Evolutionary conservation across 2,888 invertebrate genomes (phyloP).

Genomic region (Netelia melanura): DNA sequence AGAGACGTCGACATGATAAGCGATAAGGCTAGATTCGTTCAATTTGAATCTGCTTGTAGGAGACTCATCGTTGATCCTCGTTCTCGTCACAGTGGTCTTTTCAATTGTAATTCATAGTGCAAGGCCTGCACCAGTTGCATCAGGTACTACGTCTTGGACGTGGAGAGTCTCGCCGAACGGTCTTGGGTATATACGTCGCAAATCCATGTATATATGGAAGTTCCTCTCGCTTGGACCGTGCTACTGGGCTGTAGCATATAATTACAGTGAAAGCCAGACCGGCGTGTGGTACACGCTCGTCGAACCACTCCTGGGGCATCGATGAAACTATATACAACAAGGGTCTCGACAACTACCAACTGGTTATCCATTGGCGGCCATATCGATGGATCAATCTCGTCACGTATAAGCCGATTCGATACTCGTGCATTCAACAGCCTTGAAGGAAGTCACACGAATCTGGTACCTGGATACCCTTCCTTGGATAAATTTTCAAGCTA

Average conservation of each 20-base stretch:
- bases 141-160: slow-evolving; percentile 70
- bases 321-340: slow-evolving; percentile 25
- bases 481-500: slow-evolving; percentile 11
- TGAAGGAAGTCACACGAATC: slow-evolving; percentile 14
- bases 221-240: slow-evolving; percentile 57
- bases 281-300: slow-evolving; percentile 57
- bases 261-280: slow-evolving; percentile 81
- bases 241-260: slow-evolving; percentile 74
- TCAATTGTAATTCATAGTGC: slow-evolving; percentile 76
- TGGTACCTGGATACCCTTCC: neutral
- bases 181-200: slow-evolving; percentile 2
- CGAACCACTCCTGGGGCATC: slow-evolving; percentile 57
- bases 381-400: slow-evolving; percentile 60
- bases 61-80: slow-evolving; percentile 30
- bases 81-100: slow-evolving; percentile 54
- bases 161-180: slow-evolving; percentile 54
- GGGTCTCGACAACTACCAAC: slow-evolving; percentile 48
- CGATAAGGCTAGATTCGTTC: neutral
- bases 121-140: slow-evolving; percentile 79
- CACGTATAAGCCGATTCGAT: slow-evolving; percentile 25
- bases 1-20: neutral
- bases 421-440: slow-evolving; percentile 10
- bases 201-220: slow-evolving; percentile 14
- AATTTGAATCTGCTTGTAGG: slow-evolving; percentile 34
- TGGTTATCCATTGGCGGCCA: slow-evolving; percentile 63